These are phyloP conservation scores for Drosophila chauvacae DNA, from an alignment of 1,140 invertebrate genomes.

Conservation along the genomic window DNA sequence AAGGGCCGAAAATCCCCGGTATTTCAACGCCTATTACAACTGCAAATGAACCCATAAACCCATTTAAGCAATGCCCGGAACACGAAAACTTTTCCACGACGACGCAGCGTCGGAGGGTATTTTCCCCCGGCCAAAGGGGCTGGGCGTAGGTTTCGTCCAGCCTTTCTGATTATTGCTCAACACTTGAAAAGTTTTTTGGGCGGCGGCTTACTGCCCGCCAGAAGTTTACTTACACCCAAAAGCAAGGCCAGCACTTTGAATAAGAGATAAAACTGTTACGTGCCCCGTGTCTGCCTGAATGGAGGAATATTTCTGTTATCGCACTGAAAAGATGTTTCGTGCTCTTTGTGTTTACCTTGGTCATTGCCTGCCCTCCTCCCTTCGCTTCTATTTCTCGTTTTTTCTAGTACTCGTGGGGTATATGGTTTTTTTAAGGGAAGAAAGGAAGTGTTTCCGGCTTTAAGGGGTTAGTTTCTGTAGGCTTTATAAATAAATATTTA, in stretches of 20 bases:
- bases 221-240: slow-evolving; percentile 47
- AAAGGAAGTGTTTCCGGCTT: background rate
- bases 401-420: background rate
- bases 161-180: slow-evolving; percentile 78
- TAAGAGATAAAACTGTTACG: slow-evolving; percentile 81
- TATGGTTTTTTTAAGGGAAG: background rate
- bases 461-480: background rate
- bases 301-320: slow-evolving; percentile 78
- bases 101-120: slow-evolving; percentile 29
- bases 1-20: slow-evolving; percentile 51
- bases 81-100: slow-evolving; percentile 61
- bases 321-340: slow-evolving; percentile 79
- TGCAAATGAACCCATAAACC: slow-evolving; percentile 80
- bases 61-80: slow-evolving; percentile 76
- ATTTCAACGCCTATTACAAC: slow-evolving; percentile 80
- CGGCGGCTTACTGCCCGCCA: slow-evolving; percentile 39
- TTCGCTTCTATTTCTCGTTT: background rate
- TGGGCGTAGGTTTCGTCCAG: slow-evolving; percentile 49
- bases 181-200: slow-evolving; percentile 74
- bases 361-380: slow-evolving; percentile 20
- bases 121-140: slow-evolving; percentile 10
- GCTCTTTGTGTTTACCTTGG: slow-evolving; percentile 72
- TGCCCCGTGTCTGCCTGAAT: slow-evolving; percentile 71
- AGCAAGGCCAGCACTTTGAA: slow-evolving; percentile 69
- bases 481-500: background rate